Percentiles rank a stretch among this genome's conserved stretches.
phyloP scores from a whole-genome alignment of 2,888 invertebrate species.

The Aphrophora alni region DNA sequence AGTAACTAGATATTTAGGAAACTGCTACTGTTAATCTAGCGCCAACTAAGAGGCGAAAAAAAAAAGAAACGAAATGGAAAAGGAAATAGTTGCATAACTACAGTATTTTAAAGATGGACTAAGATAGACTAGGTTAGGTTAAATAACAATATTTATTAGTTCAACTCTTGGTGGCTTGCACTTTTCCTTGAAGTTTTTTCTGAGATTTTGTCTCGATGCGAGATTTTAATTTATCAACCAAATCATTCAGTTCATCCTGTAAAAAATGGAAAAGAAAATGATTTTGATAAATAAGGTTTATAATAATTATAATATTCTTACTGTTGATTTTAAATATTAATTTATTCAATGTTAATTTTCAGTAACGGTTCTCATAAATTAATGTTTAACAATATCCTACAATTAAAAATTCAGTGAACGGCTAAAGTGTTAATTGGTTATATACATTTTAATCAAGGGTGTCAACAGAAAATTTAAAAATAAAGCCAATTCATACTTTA shows the following conservation, averaged over 20 bases:
- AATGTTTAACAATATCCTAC: too few relatives aligned
- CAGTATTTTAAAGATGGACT: neutral
- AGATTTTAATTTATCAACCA: constrained; percentile 59
- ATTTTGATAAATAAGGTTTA: too few relatives aligned
- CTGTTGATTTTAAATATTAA: too few relatives aligned
- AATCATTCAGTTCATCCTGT: constrained; percentile 59
- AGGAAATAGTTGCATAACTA: neutral
- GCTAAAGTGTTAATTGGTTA: too few relatives aligned
- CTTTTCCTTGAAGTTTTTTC: constrained; percentile 53
- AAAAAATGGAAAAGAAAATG: constrained; percentile 44
- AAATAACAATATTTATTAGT: constrained; percentile 20
- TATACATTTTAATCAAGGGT: too few relatives aligned
- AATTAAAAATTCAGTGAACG: too few relatives aligned
- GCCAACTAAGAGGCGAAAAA: neutral
- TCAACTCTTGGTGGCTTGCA: constrained; percentile 23
- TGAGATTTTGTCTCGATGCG: constrained; percentile 60
- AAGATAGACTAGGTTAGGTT: neutral
- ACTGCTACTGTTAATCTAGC: neutral
- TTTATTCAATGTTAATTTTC: too few relatives aligned
- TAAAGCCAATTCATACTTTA: too few relatives aligned
- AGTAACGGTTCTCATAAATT: too few relatives aligned
- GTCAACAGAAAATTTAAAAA: too few relatives aligned
- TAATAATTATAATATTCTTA: too few relatives aligned
- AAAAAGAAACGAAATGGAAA: neutral
- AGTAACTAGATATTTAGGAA: neutral